Conservation (phyloP, 2,113 vertebrate genomes). For the Cryptomyrus ogoouensis region DNA sequence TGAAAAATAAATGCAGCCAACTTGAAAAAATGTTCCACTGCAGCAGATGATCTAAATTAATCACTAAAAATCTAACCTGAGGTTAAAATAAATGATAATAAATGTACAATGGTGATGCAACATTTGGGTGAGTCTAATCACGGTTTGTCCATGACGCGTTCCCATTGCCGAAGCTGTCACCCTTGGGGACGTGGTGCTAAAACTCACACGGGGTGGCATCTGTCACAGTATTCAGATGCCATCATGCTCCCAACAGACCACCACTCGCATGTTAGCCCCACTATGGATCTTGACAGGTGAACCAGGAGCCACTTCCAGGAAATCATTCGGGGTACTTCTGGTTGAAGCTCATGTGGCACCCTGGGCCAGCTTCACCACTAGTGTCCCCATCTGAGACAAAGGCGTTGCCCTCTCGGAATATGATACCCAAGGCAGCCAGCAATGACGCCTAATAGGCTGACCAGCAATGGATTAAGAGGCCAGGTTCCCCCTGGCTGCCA, state of each 20-base stretch:
- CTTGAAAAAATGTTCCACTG: neutral
- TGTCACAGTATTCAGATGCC: neutral
- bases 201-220: neutral
- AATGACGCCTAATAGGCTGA: neutral
- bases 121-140: neutral
- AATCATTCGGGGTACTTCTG: neutral
- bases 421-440: neutral
- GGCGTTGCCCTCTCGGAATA: neutral
- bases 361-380: neutral
- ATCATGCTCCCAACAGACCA: neutral
- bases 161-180: neutral
- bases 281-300: neutral
- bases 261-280: neutral
- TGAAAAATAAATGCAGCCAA: neutral
- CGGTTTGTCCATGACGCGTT: neutral
- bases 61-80: neutral
- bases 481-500: neutral
- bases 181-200: neutral
- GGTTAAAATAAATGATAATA: neutral
- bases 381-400: neutral
- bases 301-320: neutral
- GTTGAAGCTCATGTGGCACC: neutral
- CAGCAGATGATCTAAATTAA: neutral
- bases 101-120: neutral
- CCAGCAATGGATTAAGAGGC: neutral